A percentile compares a stretch with the other conserved stretches of the same genome.
Evolutionary conservation across 2,888 invertebrate genomes (phyloP).

Genomic region (Cylloceria caligata): DNA sequence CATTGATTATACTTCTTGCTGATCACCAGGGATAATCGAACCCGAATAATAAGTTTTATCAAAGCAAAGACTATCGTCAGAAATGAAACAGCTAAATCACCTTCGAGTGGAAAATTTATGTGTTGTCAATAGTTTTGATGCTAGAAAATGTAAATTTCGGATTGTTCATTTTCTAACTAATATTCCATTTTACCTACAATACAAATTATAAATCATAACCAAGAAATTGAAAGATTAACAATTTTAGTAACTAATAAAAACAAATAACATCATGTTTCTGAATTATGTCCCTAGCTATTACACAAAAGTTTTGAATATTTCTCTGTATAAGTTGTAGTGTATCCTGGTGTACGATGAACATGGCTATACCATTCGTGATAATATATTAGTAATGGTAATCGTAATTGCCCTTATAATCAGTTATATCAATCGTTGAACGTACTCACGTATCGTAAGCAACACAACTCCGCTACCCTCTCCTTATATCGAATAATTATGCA

Average conservation of each 20-base stretch:
- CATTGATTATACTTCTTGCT: conserved; percentile 56
- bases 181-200: too few species aligned
- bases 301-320: too few species aligned
- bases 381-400: conserved; percentile 78
- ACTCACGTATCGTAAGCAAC: conserved; percentile 72
- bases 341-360: conserved; percentile 5
- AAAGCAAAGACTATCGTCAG: neutral
- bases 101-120: neutral
- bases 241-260: too few species aligned
- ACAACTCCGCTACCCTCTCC: conserved; percentile 51
- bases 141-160: neutral
- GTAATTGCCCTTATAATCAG: conserved; percentile 80
- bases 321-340: too few species aligned
- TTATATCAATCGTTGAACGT: conserved; percentile 79
- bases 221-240: too few species aligned
- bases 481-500: conserved; percentile 81
- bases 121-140: neutral
- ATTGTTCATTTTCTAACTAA: too few species aligned
- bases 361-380: conserved; percentile 75
- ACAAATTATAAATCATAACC: too few species aligned
- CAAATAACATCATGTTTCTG: too few species aligned
- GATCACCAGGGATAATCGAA: conserved; percentile 70
- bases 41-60: conserved; percentile 20
- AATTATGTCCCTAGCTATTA: too few species aligned
- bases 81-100: neutral